phyloP scores from a whole-genome alignment of 2,113 vertebrate species.

The Aspiorhynchus laticeps region DNA sequence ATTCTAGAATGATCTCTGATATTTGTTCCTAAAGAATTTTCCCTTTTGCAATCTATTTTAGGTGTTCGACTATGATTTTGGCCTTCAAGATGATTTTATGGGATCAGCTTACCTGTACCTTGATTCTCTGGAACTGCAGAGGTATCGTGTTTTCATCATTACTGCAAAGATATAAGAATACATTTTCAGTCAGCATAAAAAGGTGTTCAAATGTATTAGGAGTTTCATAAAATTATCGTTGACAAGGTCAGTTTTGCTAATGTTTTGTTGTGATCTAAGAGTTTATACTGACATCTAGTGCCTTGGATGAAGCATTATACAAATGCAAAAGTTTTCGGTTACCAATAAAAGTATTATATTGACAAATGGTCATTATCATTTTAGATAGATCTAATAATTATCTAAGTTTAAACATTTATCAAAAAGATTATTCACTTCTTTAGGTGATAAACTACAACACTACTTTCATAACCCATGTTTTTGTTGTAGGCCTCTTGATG shows the following conservation, averaged over 20 bases:
- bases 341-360: not conserved
- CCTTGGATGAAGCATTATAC: not conserved
- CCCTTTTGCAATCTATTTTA: slow-evolving; percentile 55
- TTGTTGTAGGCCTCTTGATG: slow-evolving; percentile 72
- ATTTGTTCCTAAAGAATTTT: not conserved
- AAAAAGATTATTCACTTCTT: not conserved
- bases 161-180: not conserved
- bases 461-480: not conserved
- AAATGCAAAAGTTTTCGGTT: not conserved
- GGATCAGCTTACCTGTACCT: slow-evolving; percentile 84
- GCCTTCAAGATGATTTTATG: slow-evolving; percentile 90
- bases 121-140: slow-evolving; percentile 77
- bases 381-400: not conserved
- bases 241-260: not conserved
- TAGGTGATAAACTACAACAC: not conserved
- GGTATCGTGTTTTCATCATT: slow-evolving; percentile 62
- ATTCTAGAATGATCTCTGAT: not conserved
- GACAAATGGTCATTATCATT: not conserved
- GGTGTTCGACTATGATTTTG: slow-evolving; percentile 92
- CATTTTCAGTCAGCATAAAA: not conserved
- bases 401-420: not conserved
- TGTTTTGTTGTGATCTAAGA: not conserved
- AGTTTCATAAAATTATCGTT: not conserved
- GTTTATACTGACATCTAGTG: not conserved
- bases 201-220: not conserved